Base-by-base conservation (phyloP, 2,888 invertebrate genomes). In the Heterodera filipjevi region DNA sequence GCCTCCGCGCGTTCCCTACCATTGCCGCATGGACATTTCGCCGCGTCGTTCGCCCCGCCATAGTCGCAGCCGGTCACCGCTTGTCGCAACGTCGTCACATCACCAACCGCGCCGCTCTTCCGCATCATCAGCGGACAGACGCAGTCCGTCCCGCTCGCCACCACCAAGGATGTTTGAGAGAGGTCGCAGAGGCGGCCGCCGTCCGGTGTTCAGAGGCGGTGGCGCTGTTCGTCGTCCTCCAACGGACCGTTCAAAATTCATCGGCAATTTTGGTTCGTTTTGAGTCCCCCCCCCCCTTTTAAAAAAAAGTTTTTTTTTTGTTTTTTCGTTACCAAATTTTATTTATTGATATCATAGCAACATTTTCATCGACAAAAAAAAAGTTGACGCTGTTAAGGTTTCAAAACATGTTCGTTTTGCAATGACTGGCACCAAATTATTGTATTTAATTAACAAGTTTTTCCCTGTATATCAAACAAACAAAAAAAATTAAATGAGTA, bases 261-360 rank as follows among this genome's bases (percentile, higher is more conserved):
- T 75, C 22, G 75, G 75, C 44, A 75, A 68, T 75, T 75, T 64
- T 66, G 75, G 75, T 75, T 27, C 3, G 49, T 33, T 14, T 39
- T 72, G 35, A 8, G n/a, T n/a, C n/a, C n/a, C n/a, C n/a, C n/a
- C n/a, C n/a, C n/a, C n/a, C n/a, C n/a, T n/a, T n/a, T n/a, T n/a
- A n/a, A n/a, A n/a, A n/a, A n/a, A n/a, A 2, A 12, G 6, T 70
- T 44, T 71, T 32, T 6, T 27, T 19, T 46, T 75, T 75, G 14
- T 59, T 59, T 27, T 53, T 16, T 53, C n/a, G n/a, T n/a, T n/a
- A n/a, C n/a, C n/a, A n/a, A n/a, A n/a, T n/a, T n/a, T n/a, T n/a
- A n/a, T n/a, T n/a, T n/a, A n/a, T n/a, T n/a, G n/a, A n/a, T n/a
- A n/a, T n/a, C n/a, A n/a, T n/a, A n/a, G n/a, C n/a, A n/a, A n/a